A percentile compares a stretch with the other conserved stretches of the same genome.
Evolutionary conservation across 2,797 vertebrate genomes (phyloP).

Genomic region (Mormyrops boulengeri): DNA sequence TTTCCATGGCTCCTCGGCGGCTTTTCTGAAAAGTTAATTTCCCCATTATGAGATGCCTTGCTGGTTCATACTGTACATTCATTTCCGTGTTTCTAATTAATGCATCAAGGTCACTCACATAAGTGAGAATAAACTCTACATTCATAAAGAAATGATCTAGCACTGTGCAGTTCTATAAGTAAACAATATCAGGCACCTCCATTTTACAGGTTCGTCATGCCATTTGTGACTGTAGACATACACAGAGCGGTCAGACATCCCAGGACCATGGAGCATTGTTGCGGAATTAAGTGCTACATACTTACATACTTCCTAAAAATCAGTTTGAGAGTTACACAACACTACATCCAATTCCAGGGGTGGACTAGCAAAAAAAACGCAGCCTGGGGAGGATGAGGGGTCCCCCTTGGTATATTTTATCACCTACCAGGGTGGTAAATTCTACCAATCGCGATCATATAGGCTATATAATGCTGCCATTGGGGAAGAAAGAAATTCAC

Average conservation of each 20-base stretch:
- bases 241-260: background rate
- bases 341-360: background rate
- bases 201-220: background rate
- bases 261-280: background rate
- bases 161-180: background rate
- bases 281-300: background rate
- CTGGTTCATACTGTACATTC: background rate
- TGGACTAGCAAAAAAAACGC: background rate
- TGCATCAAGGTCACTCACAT: background rate
- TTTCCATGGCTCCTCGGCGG: background rate
- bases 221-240: background rate
- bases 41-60: background rate
- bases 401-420: background rate
- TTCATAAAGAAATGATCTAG: background rate
- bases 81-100: constrained; percentile 8
- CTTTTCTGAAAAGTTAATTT: background rate
- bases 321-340: background rate
- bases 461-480: background rate
- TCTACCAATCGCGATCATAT: background rate
- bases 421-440: background rate
- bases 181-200: background rate
- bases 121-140: background rate
- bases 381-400: background rate
- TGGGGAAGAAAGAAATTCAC: background rate
- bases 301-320: background rate